Evolutionary conservation across 2,113 vertebrate genomes (phyloP).

Genomic region (Salvator merianae): DNA sequence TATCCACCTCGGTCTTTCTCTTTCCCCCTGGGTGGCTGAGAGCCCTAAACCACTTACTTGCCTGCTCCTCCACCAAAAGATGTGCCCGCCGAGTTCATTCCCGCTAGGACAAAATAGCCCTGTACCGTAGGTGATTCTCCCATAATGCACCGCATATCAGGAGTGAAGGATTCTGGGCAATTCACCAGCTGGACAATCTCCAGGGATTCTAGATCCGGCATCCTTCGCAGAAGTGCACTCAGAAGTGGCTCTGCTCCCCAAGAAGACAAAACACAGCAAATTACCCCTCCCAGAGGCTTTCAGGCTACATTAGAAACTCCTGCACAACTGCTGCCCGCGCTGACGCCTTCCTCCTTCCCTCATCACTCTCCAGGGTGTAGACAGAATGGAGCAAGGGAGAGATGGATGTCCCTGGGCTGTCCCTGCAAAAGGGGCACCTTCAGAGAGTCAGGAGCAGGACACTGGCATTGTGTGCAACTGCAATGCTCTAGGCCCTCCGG

Average conservation of each 20-base stretch:
- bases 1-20: not conserved
- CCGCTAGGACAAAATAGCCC: constrained; percentile 91
- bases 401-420: too few relatives aligned
- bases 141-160: constrained; percentile 95
- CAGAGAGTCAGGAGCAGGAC: too few relatives aligned
- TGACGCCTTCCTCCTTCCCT: too few relatives aligned
- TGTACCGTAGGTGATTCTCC: constrained; percentile 85
- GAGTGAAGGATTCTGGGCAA: constrained; percentile 95
- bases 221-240: constrained; percentile 86
- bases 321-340: too few relatives aligned
- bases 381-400: too few relatives aligned
- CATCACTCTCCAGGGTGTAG: too few relatives aligned
- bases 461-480: too few relatives aligned
- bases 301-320: too few relatives aligned
- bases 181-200: constrained; percentile 95
- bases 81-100: constrained; percentile 95
- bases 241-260: constrained; percentile 86
- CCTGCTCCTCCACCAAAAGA: constrained; percentile 93
- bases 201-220: constrained; percentile 85
- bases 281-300: not conserved
- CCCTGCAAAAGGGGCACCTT: too few relatives aligned
- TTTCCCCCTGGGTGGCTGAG: not conserved
- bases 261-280: not conserved
- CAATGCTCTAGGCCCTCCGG: too few relatives aligned
- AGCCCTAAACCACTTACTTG: constrained; percentile 80